Base-by-base conservation (phyloP, 1,140 invertebrate genomes). In the Formica exsecta region DNA sequence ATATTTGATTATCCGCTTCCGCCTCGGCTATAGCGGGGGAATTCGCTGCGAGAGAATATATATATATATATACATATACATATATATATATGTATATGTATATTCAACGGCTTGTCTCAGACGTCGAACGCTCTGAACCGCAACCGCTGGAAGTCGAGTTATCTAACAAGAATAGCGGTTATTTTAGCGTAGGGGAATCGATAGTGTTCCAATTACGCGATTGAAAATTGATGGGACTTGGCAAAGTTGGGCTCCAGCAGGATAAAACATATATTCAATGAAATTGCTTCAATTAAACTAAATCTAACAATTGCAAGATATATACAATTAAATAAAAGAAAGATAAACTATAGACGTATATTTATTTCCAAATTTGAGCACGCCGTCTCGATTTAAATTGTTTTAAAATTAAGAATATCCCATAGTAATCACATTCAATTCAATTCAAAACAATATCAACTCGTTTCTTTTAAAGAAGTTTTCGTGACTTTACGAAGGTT, bases 1-100 rank as follows among this genome's bases (percentile, higher is more conserved):
- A 86, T 89, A 88, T 89, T 89, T 89, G 80, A 89, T 89, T 88
- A 88, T 79, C 64, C 85, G 71, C 87, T 66, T 85, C 65, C 9
- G 51, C n/a, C 44, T 16, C 19, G 32, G 48, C 51, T 11, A 38
- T 61, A 9, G 38, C 29, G 57, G 54, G 57, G 51, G 79, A 80
- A 80, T 80, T 80, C 54, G 32, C 48, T 32, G 44, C 32, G 51
- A 38, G 11, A 59, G 44, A 38, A 22, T 79, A 57, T 68, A 38
- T 59, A 29, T 3, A 59, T 3, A 62, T 16, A 62, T 4, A 36
- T 11, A 64, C 5, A 16, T 11, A 62, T 11, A 32, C 13, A 64
- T 16, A 32, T 25, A 32, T 7, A 64, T 25, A 32, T 16, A 25
- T 16, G 13, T 25, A 59, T 59, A 59, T 22, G 7, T 59, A n/a